Evolutionary conservation across 2,113 vertebrate genomes (phyloP), one percentile per base, ranked within the genome.

Genomic region (Solea senegalensis): DNA sequence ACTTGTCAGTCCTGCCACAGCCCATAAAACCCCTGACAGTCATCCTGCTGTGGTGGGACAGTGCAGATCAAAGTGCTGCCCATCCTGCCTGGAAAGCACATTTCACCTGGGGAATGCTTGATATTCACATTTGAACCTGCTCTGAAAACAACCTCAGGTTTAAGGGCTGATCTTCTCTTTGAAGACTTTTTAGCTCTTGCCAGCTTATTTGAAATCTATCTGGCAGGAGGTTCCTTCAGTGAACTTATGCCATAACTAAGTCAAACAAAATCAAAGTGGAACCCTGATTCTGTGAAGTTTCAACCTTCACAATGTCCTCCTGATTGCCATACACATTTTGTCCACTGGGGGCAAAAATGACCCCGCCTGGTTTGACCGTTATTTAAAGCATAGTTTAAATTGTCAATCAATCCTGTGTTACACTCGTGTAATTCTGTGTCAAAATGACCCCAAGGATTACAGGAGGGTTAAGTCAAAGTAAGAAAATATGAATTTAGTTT

Each of bases 1-100:
- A 77, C 56, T 76, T 81, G 82, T 87, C 81, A 82, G 65, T 52
- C 52, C 65, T 81, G 78, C 75, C 56, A 78, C 53, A 68, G 69
- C 63, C 50, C 72, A 74, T 66, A 63, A 79, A 78, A n/a, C 53
- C 74, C 60, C 66, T 56, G 84, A 79, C 73, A 83, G 75, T 28
- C 21, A 2, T 21, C 66, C 83, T 1, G 15, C 83, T 74, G 80
- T 58, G 78, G 79, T 60, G 53, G 69, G 66, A 77, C 67, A 71
- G 61, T 28, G 45, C 51, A 74, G 60, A 75, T 86, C 50, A 76
- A 81, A 82, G 76, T 21, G 26, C 10, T 45, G 58, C 26, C 58
- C 57, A 34, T 39, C 8, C 49, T 15, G 58, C 40, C 63, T 69
- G 65, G 72, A 50, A 80, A 68, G 60, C 57, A 45, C 27, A 68